Base-by-base conservation (phyloP, 2,797 vertebrate genomes). In the Epinephelus awoara region DNA sequence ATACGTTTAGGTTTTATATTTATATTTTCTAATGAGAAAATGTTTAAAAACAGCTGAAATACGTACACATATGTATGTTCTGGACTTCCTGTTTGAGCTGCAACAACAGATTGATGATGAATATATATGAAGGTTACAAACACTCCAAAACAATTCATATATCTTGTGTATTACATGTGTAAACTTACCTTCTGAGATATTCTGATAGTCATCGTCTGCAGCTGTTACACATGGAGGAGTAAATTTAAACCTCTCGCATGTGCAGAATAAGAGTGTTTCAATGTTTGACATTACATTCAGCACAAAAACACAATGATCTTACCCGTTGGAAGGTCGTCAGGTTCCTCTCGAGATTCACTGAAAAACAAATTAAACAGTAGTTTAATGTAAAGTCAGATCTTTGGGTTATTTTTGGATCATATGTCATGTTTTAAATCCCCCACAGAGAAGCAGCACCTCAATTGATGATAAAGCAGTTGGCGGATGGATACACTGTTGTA, bases 51-150 rank as follows among this genome's bases (percentile, higher is more conserved):
- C 1, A 63, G 18, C 6, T 52, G 12, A 11, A 49, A 63, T 49
- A 87, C 89, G 88, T 42, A 91, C 89, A 91, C 78, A 14, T 91
- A 91, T 2, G 59, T 78, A 10, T 77, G 82, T 8, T 91, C 84
- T 2, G 0, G 0, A 27, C 10, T 54, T 46, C 11, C 59, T 46
- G 15, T 62, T 9, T 42, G 11, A 76, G 46, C 50, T 72, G 55
- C 27, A 61, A 38, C 5, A 21, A 25, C 8, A 66, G 8, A 38
- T 15, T 10, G 29, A 40, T 10, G 21, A 80, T 47, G 8, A 21
- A 57, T 47, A 42, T 2, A 10, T 29, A 10, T 42, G 14, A 55
- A 54, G 12, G 40, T 42, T 42, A 42, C 11, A 42, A 42, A 34
- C 34, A 34, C 34, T 34, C 6, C 34, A 34, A 34, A 34, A 34